Conservation (phyloP, 2,888 invertebrate genomes). For the Maniola hyperantus region DNA sequence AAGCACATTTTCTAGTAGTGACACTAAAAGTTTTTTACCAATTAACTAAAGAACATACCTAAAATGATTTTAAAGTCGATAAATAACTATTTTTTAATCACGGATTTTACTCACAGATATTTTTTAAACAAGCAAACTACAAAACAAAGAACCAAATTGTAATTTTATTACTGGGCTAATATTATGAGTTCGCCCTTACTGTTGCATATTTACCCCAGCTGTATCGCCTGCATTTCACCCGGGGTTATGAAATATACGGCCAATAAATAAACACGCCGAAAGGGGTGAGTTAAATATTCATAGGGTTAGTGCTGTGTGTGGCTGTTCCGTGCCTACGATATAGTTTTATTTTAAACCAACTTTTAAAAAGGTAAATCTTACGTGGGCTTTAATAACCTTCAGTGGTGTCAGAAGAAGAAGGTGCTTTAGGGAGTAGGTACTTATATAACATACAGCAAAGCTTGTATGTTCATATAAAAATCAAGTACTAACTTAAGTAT, state of each 20-base stretch:
- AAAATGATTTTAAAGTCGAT: no score
- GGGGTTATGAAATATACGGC: constrained; percentile 78
- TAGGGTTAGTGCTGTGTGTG: constrained; percentile 57
- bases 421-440: no score
- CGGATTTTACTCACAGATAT: neutral
- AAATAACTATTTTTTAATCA: no score
- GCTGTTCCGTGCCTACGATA: neutral
- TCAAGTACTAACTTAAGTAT: no score
- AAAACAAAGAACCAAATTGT: constrained; percentile 9
- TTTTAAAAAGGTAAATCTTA: no score
- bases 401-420: no score
- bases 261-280: constrained; percentile 78
- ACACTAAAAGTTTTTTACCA: no score
- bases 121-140: neutral
- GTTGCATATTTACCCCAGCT: constrained; percentile 56
- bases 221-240: constrained; percentile 72
- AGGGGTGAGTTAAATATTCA: constrained; percentile 82
- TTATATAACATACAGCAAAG: no score
- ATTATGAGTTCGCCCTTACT: constrained; percentile 28
- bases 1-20: no score
- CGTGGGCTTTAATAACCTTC: no score
- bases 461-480: no score
- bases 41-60: no score
- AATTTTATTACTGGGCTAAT: constrained; percentile 16
- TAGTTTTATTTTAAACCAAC: constrained; percentile 2